Evolutionary conservation across 2,888 invertebrate genomes (phyloP), one percentile per base, ranked within the genome.

Genomic region (Synanthedon vespiformis): DNA sequence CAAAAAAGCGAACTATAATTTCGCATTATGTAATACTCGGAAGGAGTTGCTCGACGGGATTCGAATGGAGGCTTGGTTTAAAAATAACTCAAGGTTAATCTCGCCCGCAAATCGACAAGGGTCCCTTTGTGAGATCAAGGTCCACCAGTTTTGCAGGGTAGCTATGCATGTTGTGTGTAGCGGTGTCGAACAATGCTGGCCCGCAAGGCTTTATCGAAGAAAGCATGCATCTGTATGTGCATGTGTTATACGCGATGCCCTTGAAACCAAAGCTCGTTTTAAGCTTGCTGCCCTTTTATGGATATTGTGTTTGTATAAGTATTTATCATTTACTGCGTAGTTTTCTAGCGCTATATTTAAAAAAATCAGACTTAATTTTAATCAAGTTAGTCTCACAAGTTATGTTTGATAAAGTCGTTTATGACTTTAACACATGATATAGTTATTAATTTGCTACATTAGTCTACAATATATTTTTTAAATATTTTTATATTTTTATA

Each of bases 11-110:
- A 74, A 80, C 77, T 80, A 79, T 80, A 83, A 81, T 80, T 82
- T 83, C 73, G 83, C 72, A 84, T 87, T 87, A 87, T 84, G 77
- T 84, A 87, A 87, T 80, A 84, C 76, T 81, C 79, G 86, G 84
- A 86, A 86, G 81, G 76, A 83, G 79, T 72, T 66, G 83, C 67
- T 68, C 59, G 80, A 70, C 76, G 68, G 81, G 84, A 74, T 79
- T 77, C 77, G 79, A 74, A 78, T 82, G 82, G 83, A 85, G 68
- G 71, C 62, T 57, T 68, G 72, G 78, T 75, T 78, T 85, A 85
- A 83, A 87, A 86, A 86, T 86, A 87, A 80, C 86, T 67, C 86
- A 87, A 87, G 86, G 86, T 80, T 85, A 82, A 34, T 70, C 73
- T 72, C 70, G 70, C 62, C 70, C 72, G 72, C 61, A 61, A 54